Evolutionary conservation across 2,113 vertebrate genomes (phyloP).

Genomic region (Lagopus muta): DNA sequence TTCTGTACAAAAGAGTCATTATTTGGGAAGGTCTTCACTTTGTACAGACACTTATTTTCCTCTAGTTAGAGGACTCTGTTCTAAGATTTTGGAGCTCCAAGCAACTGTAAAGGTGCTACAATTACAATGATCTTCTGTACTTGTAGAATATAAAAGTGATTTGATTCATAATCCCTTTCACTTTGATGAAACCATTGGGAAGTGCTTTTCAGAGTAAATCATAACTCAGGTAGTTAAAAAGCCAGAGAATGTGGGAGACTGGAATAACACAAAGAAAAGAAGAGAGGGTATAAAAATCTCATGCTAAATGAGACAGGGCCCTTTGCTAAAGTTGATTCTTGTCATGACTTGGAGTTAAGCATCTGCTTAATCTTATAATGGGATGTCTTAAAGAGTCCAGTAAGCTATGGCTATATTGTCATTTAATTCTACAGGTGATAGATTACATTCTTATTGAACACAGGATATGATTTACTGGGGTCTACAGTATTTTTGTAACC

Average conservation of each 20-base stretch:
- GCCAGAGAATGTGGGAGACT: not conserved
- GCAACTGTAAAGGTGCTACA: not conserved
- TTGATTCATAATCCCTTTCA: constrained; percentile 6
- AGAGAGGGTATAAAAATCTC: not conserved
- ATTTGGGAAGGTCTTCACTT: not conserved
- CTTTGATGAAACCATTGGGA: not conserved
- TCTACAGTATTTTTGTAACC: not conserved
- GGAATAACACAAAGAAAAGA: not conserved
- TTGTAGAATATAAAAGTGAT: constrained; percentile 21
- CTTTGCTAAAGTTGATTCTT: not conserved
- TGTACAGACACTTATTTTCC: constrained; percentile 1
- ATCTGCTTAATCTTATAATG: not conserved
- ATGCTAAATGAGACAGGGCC: not conserved
- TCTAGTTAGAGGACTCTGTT: not conserved
- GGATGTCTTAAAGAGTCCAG: not conserved
- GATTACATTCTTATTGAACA: not conserved
- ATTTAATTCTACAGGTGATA: not conserved
- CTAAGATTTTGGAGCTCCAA: constrained; percentile 29
- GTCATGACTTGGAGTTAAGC: rapidly evolving
- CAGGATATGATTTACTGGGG: not conserved
- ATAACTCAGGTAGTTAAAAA: not conserved
- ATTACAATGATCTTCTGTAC: constrained; percentile 17
- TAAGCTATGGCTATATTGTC: not conserved
- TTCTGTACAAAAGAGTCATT: not conserved
- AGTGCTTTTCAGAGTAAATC: not conserved